Evolutionary conservation across 2,888 invertebrate species (phyloP).

Genomic region (Caenorhabditis sinica): DNA sequence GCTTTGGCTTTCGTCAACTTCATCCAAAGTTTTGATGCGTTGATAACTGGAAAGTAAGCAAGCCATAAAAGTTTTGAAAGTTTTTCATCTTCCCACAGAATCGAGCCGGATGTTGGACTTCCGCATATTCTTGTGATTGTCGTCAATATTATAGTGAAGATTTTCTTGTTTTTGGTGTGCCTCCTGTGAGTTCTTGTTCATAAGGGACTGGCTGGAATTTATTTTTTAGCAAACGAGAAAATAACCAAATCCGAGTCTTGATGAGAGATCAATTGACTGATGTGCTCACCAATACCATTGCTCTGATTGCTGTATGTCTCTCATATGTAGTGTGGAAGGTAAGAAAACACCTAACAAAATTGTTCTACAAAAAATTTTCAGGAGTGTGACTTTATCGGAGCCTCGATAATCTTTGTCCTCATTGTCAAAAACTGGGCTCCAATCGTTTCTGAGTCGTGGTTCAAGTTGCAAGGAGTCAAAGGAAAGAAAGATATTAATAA

Average conservation of each 20-base stretch:
- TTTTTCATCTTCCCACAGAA: conserved; percentile 29
- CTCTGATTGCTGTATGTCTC: conserved; percentile 56
- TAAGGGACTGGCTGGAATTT: no score
- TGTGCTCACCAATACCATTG: conserved; percentile 64
- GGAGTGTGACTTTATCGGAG: conserved; percentile 68
- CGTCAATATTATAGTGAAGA: conserved; percentile 62
- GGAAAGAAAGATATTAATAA: conserved; percentile 43
- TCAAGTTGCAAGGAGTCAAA: conserved; percentile 54
- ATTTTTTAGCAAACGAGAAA: conserved; percentile 51
- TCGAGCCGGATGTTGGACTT: conserved; percentile 47
- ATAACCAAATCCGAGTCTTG: conserved; percentile 65
- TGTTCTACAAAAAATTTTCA: no score
- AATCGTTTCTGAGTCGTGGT: conserved; percentile 54
- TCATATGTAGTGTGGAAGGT: conserved; percentile 45
- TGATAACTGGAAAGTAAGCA: conserved; percentile 54
- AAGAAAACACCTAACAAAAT: background rate
- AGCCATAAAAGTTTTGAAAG: background rate
- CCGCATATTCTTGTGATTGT: conserved; percentile 57
- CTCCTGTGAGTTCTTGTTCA: conserved; percentile 41
- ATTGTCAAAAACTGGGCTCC: conserved; percentile 68
- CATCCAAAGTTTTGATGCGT: conserved; percentile 55
- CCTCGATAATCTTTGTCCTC: conserved; percentile 58
- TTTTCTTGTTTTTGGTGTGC: conserved; percentile 65
- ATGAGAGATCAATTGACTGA: conserved; percentile 70
- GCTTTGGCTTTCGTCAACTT: conserved; percentile 55